Conservation (phyloP, 2,888 invertebrate genomes). For the Adelognathus sp. region DNA sequence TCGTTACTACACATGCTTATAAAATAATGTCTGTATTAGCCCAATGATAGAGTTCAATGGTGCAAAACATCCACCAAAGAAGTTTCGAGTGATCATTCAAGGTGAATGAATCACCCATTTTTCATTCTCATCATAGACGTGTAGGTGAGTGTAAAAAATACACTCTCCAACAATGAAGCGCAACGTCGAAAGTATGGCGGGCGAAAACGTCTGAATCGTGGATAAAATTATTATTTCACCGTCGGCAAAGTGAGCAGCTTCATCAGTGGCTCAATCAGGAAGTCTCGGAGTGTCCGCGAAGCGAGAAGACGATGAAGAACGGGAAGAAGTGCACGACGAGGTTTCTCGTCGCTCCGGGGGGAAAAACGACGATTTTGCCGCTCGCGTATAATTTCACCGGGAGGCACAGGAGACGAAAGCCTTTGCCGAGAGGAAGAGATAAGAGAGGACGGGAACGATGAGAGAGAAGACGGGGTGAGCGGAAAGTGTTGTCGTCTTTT, state of each 20-base stretch:
- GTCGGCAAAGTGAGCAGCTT: slow-evolving; percentile 50
- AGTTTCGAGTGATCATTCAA: not conserved
- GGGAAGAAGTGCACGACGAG: slow-evolving; percentile 39
- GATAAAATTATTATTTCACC: slow-evolving; percentile 46
- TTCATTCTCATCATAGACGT: slow-evolving; percentile 25
- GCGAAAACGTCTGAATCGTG: slow-evolving; percentile 51
- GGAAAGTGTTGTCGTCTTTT: slow-evolving; percentile 26
- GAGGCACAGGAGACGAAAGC: slow-evolving; percentile 3
- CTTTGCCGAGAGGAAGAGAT: not conserved
- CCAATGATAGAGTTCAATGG: slow-evolving; percentile 25
- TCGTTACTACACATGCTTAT: no score
- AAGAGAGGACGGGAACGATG: slow-evolving; percentile 20
- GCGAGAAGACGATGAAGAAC: not conserved
- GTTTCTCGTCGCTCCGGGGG: slow-evolving; percentile 47
- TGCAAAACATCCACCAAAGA: not conserved
- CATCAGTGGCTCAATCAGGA: slow-evolving; percentile 58
- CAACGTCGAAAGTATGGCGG: slow-evolving; percentile 37
- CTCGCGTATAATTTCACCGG: slow-evolving; percentile 44
- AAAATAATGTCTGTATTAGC: slow-evolving; percentile 14
- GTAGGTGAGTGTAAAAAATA: not conserved
- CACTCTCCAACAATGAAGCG: slow-evolving; percentile 45
- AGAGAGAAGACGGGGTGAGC: no score
- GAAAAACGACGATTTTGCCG: slow-evolving; percentile 40
- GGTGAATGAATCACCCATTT: slow-evolving; percentile 35
- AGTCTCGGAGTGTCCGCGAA: slow-evolving; percentile 2